Base-by-base conservation (phyloP, 2,888 invertebrate species). In the Tryphoninae sp. region DNA sequence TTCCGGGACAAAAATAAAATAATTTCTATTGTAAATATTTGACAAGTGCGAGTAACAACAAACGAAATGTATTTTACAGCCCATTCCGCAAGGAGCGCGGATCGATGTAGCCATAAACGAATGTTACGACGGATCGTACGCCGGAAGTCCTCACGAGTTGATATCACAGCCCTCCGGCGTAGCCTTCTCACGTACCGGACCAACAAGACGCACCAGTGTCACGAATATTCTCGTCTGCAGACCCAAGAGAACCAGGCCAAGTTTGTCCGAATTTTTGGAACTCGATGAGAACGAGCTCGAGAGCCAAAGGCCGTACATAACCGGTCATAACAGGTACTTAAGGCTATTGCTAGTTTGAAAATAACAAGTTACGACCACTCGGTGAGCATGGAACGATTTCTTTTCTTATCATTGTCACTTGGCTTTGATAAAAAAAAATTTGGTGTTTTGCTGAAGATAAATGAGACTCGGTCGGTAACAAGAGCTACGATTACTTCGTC, bases 51-150 rank as follows among this genome's bases (percentile, higher is more conserved):
- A 3, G 33, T 4, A 33, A 33, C 7, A 33, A 6, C 6, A 45
- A 26, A 45, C 19, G 11, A 62, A 42, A 55, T 42, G 49, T 22
- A 13, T 71, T 40, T 33, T 89, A 13, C 91, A 95, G 94, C 96
- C 96, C 49, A 95, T 96, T 85, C 93, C 95, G 0, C 94, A 94
- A 87, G 97, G 97, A 81, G 97, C 98, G 55, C 95, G 97, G 80
- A 97, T 99, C 85, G 98, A 99, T 93, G 98, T 99, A 1, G 96
- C 98, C 0, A 97, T 99, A 86, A 98, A 98, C 92, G 98, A 98
- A 92, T 93, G 96, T 81, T 98, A 98, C 92, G 98, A 99, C 92
- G 98, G 98, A 0, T 98, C 98, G 0, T 98, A 98, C 92, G 96
- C 97, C 11, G 98, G 98, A 3, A 97, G 97, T 58, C 98, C 98